A percentile compares a stretch with the other conserved stretches of the same genome.
Conservation (phyloP, 2,113 vertebrate genomes). For the Arenaria interpres region DNA sequence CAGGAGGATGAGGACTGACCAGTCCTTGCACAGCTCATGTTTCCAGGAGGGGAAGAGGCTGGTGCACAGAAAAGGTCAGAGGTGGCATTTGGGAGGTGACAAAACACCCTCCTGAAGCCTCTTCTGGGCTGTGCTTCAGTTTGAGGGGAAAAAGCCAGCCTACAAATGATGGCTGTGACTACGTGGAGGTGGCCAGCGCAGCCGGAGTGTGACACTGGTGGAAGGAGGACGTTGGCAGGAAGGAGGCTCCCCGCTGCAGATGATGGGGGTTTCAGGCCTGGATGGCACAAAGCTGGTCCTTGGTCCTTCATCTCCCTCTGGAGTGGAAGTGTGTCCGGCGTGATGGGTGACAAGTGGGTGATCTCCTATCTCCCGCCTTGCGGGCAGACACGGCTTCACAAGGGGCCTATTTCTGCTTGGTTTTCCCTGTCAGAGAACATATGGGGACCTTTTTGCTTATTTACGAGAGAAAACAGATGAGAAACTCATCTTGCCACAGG, state of each 20-base stretch:
- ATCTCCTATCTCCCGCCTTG: background rate
- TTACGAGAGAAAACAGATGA: background rate
- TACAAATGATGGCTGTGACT: background rate
- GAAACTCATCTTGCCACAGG: background rate
- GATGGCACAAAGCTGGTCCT: background rate
- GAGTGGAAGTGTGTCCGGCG: background rate
- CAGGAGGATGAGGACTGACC: fast-evolving
- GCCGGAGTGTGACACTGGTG: background rate
- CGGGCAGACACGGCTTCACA: background rate
- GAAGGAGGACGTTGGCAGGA: fast-evolving
- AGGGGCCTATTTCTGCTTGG: background rate
- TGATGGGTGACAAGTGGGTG: fast-evolving
- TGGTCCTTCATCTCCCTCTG: fast-evolving
- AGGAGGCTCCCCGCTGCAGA: fast-evolving
- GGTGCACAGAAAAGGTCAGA: background rate
- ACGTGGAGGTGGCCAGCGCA: fast-evolving
- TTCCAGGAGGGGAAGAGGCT: background rate
- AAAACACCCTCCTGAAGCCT: background rate
- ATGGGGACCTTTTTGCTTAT: background rate
- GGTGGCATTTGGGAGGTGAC: background rate
- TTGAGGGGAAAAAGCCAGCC: background rate
- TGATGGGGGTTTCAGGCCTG: background rate
- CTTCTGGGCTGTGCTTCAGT: background rate
- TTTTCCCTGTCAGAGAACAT: background rate
- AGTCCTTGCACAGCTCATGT: fast-evolving